phyloP scores from a whole-genome alignment of 2,888 invertebrate species.

The Rhingia campestris region DNA sequence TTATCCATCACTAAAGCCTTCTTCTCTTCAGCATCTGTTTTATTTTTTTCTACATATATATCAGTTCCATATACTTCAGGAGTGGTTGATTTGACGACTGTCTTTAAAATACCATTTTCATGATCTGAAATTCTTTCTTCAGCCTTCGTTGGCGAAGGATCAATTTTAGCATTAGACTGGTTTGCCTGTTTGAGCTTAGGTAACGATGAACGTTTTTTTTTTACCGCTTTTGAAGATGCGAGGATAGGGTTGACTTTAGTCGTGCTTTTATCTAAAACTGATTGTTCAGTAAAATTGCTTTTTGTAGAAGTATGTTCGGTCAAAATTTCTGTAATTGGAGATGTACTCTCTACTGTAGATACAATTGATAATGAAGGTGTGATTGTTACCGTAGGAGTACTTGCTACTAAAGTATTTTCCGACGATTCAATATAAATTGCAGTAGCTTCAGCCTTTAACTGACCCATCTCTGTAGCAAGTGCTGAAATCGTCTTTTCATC shows the following conservation, averaged over 20 bases:
- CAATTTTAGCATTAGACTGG: background rate
- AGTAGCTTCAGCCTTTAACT: background rate
- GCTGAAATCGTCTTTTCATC: background rate
- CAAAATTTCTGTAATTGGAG: background rate
- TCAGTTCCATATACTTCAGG: too few relatives aligned
- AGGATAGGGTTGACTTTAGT: too few relatives aligned
- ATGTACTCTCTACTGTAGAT: background rate
- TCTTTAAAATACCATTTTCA: too few relatives aligned
- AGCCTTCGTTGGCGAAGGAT: background rate
- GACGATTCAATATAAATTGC: background rate
- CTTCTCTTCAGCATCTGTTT: too few relatives aligned
- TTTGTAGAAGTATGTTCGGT: too few relatives aligned
- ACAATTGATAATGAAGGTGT: background rate
- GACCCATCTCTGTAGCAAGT: background rate
- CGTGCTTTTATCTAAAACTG: too few relatives aligned
- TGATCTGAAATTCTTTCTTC: background rate
- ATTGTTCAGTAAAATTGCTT: too few relatives aligned
- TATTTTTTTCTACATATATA: too few relatives aligned
- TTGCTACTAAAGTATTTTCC: too few relatives aligned
- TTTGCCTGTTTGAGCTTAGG: conserved; percentile 1
- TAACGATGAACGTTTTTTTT: conserved; percentile 31
- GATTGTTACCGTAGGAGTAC: too few relatives aligned
- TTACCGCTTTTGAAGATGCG: background rate
- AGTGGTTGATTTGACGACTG: too few relatives aligned
- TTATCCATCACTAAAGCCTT: too few relatives aligned